phyloP scores from a whole-genome alignment of 2,797 vertebrate genomes.

The Coluber constrictor region DNA sequence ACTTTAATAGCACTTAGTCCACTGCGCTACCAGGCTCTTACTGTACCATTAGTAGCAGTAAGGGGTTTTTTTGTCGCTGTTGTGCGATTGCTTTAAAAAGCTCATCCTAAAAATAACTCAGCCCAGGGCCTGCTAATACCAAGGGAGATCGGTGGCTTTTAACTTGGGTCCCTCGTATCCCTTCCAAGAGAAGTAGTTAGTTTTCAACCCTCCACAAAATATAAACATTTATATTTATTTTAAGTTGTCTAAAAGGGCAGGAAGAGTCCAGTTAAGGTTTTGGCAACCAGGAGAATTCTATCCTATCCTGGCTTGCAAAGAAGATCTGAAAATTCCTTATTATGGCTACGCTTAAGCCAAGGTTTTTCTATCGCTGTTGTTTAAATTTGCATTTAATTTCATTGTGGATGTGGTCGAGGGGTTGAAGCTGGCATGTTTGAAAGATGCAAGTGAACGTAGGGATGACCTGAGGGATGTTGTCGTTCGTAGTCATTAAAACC shows the following conservation, averaged over 20 bases:
- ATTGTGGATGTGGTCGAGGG: not conserved
- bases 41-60: not conserved
- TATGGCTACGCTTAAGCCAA: not conserved
- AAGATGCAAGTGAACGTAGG: not conserved
- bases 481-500: too few species aligned
- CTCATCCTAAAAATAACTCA: constrained; percentile 4
- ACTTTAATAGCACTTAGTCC: too few species aligned
- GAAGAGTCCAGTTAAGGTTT: not conserved
- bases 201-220: not conserved
- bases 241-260: not conserved
- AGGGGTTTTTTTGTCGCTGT: constrained; percentile 24
- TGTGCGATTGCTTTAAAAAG: not conserved
- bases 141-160: constrained; percentile 5
- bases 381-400: not conserved
- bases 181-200: not conserved
- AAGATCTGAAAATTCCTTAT: not conserved
- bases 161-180: not conserved
- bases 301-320: not conserved
- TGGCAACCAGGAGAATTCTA: not conserved
- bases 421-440: not conserved
- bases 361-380: not conserved
- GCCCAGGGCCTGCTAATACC: not conserved
- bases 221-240: too few species aligned
- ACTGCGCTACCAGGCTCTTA: too few species aligned
- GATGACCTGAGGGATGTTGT: not conserved